Evolutionary conservation across 2,113 vertebrate species (phyloP).

Genomic region (Sylvia atricapilla): DNA sequence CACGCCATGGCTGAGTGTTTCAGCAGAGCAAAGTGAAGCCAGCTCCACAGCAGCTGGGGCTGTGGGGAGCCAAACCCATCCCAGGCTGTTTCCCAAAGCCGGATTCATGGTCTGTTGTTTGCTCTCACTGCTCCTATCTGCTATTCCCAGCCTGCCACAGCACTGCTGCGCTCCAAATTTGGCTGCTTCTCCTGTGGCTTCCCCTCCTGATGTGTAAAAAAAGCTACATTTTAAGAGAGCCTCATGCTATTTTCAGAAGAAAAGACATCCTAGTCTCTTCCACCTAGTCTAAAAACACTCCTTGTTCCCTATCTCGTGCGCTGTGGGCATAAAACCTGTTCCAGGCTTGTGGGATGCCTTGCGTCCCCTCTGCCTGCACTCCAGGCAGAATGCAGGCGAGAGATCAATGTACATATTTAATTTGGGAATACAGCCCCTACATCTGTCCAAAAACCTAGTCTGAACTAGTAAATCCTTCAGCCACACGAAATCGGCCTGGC

Average conservation of each 20-base stretch:
- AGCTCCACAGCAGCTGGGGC: neutral
- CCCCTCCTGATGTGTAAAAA: neutral
- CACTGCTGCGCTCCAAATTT: neutral
- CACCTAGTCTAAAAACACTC: neutral
- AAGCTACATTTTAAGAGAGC: neutral
- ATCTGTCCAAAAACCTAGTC: neutral
- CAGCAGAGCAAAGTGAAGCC: neutral
- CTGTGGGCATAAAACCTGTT: neutral
- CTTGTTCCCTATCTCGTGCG: neutral
- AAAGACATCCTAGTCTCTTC: neutral
- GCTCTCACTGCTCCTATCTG: neutral
- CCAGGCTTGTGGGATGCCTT: neutral
- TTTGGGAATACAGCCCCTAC: neutral
- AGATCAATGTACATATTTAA: neutral
- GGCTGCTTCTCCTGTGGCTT: neutral
- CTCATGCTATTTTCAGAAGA: neutral
- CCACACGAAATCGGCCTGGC: neutral
- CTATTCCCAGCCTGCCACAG: neutral
- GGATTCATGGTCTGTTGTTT: neutral
- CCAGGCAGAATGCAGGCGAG: fast-evolving
- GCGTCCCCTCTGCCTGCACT: neutral
- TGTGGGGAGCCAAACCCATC: neutral
- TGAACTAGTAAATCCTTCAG: neutral
- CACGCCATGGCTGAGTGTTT: fast-evolving
- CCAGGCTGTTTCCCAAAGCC: neutral